These are phyloP conservation scores for Casuarius casuarius DNA, from an alignment of 2,113 vertebrate species.

Conservation along the genomic window DNA sequence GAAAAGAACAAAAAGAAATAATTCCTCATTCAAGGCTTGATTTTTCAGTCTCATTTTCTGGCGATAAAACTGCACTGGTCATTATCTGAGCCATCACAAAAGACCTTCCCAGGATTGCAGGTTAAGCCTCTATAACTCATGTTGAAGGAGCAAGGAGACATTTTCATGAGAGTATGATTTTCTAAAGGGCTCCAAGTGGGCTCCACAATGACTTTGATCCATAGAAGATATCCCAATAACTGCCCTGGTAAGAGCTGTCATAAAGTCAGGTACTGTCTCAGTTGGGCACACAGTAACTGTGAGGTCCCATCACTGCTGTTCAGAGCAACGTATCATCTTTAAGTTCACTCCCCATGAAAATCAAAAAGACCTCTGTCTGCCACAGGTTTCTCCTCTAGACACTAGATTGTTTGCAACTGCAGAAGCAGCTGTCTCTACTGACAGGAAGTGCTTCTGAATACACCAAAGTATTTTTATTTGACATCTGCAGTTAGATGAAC, in stretches of 20 bases:
- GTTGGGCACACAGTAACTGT: fast-evolving
- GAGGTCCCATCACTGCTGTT: not conserved
- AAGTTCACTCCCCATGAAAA: not conserved
- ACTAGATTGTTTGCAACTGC: not conserved
- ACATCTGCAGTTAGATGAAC: not conserved
- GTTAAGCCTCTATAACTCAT: not conserved
- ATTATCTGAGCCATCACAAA: not conserved
- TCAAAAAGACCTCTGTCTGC: not conserved
- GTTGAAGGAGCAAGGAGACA: not conserved
- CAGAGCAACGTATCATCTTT: not conserved
- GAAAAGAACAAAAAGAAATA: not conserved
- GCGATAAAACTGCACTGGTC: not conserved
- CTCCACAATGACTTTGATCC: not conserved
- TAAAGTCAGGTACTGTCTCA: not conserved
- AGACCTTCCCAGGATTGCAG: not conserved
- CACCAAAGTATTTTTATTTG: not conserved
- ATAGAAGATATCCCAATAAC: not conserved
- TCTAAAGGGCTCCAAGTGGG: not conserved
- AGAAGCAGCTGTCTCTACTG: not conserved
- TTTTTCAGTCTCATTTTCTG: not conserved
- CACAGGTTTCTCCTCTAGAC: not conserved
- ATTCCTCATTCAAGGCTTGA: not conserved
- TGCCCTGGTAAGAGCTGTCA: not conserved
- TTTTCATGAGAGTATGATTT: not conserved
- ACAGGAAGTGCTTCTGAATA: not conserved